Evolutionary conservation across 2,113 vertebrate genomes (phyloP), one percentile per base, ranked within the genome.

Genomic region (Pedionomus torquatus): DNA sequence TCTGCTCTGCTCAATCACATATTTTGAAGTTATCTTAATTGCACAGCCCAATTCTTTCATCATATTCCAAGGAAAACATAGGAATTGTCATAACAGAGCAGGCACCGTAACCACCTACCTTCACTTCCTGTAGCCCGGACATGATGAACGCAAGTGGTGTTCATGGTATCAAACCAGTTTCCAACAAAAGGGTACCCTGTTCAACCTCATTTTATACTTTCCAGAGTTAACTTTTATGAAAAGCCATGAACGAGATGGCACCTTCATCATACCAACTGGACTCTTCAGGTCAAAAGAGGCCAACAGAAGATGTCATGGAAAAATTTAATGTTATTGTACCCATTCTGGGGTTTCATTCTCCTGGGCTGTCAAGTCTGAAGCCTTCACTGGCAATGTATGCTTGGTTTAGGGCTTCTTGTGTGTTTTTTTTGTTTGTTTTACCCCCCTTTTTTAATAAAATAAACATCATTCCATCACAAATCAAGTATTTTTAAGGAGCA

Each of bases 61-160:
- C 33, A 11, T 5, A 20, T 33, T 58, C 58, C 43, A 77, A 13
- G n/a, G n/a, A 33, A 33, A 72, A 31, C 1, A 6, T 3, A 77
- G 26, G n/a, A 63, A 49, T 44, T 23, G 20, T 20, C 16, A 0
- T 19, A 52, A 10, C 1, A 5, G 25, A 64, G n/a, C 17, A 7
- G 19, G 35, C 17, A n/a, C 33, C 20, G 51, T 18, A n/a, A 74
- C 46, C 64, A 39, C 33, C 16, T 30, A 39, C 18, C 37, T 37
- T 68, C 68, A 21, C n/a, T 51, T 46, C 72, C 72, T 20, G 31
- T 33, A 4, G 19, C 18, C 21, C 0, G 16, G 54, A 17, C 39
- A 60, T 17, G 1, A 1, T 4, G 2, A 17, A 43, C 11, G 3
- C 2, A n/a, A 70, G 26, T 37, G 10, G 25, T 9, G 11, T 60